Conservation (phyloP, 2,888 invertebrate genomes). For the Ashinkailepas kermadecensis region DNA sequence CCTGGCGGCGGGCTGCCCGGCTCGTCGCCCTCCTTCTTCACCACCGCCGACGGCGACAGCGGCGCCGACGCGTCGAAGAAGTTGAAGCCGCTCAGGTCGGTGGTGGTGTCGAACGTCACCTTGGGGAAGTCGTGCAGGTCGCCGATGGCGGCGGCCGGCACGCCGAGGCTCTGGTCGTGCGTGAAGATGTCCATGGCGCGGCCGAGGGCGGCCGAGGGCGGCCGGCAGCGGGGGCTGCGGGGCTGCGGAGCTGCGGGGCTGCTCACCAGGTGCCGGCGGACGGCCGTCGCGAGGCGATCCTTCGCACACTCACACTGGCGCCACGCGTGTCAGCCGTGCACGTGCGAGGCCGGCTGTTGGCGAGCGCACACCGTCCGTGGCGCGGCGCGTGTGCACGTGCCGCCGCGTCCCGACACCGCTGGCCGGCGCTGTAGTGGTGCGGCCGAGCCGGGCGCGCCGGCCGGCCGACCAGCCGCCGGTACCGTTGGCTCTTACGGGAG, state of each 20-base stretch:
- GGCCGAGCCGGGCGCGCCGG: neutral
- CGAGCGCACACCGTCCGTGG: constrained; percentile 34
- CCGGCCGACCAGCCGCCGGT: neutral
- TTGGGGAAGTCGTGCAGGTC: constrained; percentile 52
- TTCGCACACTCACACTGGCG: neutral
- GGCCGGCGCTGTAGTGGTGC: neutral
- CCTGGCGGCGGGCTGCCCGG: neutral
- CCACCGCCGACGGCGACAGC: constrained; percentile 52
- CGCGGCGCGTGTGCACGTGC: constrained; percentile 49
- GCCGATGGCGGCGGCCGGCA: constrained; percentile 54
- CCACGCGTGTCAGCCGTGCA: neutral
- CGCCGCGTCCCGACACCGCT: constrained; percentile 42
- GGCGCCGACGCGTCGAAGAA: constrained; percentile 55
- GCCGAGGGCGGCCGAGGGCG: too few relatives aligned
- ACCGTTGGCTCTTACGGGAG: constrained; percentile 20
- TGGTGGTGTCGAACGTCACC: constrained; percentile 64
- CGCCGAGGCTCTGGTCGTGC: constrained; percentile 57
- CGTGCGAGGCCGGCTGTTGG: neutral
- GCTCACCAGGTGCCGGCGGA: neutral
- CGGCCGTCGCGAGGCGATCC: neutral
- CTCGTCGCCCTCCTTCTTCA: constrained; percentile 45
- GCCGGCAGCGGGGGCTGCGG: too few relatives aligned
- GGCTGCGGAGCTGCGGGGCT: too few relatives aligned
- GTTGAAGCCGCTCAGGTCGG: constrained; percentile 64
- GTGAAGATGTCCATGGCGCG: constrained; percentile 62